Conservation (phyloP, 2,797 vertebrate genomes). For the Dipus sagitta region DNA sequence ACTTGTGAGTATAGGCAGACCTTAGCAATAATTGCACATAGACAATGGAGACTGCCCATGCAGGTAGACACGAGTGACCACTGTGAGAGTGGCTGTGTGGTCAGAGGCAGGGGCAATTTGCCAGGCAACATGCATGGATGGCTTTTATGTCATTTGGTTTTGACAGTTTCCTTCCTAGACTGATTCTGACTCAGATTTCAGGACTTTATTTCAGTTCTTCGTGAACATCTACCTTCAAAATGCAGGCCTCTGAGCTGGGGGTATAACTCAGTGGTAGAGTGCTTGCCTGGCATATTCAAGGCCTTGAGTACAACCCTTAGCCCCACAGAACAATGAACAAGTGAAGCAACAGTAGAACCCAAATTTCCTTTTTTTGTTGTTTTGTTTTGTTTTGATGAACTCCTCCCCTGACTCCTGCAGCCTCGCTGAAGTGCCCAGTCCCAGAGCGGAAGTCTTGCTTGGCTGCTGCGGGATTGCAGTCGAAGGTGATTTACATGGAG, state of each 20-base stretch:
- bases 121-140: accelerated
- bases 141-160: neutral
- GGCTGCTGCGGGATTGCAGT: neutral
- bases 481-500: conserved; percentile 23
- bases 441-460: neutral
- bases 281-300: neutral
- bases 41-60: neutral
- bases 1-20: conserved; percentile 13
- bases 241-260: neutral
- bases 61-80: neutral
- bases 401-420: neutral
- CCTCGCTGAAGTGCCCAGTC: neutral
- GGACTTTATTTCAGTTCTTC: neutral
- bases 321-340: neutral
- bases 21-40: neutral
- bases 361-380: neutral
- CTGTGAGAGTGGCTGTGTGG: neutral
- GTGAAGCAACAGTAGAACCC: neutral
- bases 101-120: neutral
- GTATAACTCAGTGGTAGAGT: neutral
- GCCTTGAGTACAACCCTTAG: neutral
- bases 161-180: neutral
- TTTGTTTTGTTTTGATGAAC: neutral
- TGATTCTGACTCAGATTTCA: neutral
- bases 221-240: conserved; percentile 25